Evolutionary conservation across 2,113 vertebrate genomes (phyloP).

Genomic region (Todiramphus chloris): DNA sequence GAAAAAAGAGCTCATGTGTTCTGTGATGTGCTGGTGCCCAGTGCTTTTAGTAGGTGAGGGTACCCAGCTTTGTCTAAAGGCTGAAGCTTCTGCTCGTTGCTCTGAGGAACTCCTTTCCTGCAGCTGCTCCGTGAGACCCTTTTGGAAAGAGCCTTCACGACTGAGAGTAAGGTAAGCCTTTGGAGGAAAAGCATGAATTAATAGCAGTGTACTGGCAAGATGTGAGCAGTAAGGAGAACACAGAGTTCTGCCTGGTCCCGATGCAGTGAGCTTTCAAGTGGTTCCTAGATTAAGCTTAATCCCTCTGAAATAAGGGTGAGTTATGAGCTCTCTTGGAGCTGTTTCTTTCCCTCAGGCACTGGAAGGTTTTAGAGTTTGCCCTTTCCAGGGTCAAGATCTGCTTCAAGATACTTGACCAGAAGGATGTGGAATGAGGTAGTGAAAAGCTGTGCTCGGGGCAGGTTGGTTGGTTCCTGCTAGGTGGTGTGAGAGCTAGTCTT

Average conservation of each 20-base stretch:
- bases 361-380: not conserved
- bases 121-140: not conserved
- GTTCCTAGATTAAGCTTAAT: not conserved
- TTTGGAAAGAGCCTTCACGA: not conserved
- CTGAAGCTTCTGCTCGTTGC: not conserved
- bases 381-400: not conserved
- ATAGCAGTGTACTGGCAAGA: accelerated
- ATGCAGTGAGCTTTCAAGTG: not conserved
- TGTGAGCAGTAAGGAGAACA: not conserved
- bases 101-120: not conserved
- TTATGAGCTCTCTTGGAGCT: not conserved
- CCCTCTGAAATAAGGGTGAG: not conserved
- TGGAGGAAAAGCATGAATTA: too few species aligned
- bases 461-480: not conserved
- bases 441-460: accelerated
- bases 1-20: accelerated
- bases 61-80: accelerated
- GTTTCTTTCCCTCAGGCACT: not conserved
- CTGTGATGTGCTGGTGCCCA: not conserved
- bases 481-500: too few species aligned
- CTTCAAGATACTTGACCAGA: not conserved
- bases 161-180: not conserved
- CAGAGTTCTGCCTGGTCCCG: accelerated
- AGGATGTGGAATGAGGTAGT: not conserved
- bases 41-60: too few species aligned